A percentile compares a stretch with the other conserved stretches of the same genome.
Conservation (phyloP, 1,140 invertebrate genomes). For the Melanaphis sacchari region DNA sequence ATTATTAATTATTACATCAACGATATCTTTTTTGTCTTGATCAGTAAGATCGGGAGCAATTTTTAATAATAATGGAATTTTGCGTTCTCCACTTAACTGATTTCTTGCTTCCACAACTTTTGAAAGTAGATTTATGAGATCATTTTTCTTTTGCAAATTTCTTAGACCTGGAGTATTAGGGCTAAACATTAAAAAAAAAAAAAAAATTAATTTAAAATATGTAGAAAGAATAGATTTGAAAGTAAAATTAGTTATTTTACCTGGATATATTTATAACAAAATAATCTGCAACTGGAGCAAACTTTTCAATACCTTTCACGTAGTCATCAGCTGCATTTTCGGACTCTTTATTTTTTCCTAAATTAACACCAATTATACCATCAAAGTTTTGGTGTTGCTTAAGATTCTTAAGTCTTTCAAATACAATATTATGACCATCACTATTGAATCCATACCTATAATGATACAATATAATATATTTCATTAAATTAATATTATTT, state of each 20-base stretch:
- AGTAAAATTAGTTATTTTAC: conserved; percentile 62
- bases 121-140: conserved; percentile 75
- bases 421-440: conserved; percentile 82
- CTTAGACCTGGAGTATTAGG: conserved; percentile 96
- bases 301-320: conserved; percentile 76
- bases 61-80: conserved; percentile 81
- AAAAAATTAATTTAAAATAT: neutral
- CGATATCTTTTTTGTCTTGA: conserved; percentile 84
- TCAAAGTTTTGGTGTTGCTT: conserved; percentile 60
- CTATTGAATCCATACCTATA: conserved; percentile 92
- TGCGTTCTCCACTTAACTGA: conserved; percentile 63
- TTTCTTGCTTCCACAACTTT: conserved; percentile 74
- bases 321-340: conserved; percentile 82
- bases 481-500: conserved; percentile 28
- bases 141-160: conserved; percentile 80
- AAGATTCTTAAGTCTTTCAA: conserved; percentile 70
- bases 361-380: conserved; percentile 84
- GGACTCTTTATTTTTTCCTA: conserved; percentile 94
- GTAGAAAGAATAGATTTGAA: neutral
- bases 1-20: conserved; percentile 71
- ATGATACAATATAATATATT: conserved; percentile 36
- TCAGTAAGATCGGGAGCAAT: conserved; percentile 88
- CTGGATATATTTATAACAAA: conserved; percentile 90
- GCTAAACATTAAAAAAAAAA: too few relatives aligned
- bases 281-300: conserved; percentile 82